phyloP scores from a whole-genome alignment of 2,113 vertebrate genomes.

The Gymnorhina tibicen region DNA sequence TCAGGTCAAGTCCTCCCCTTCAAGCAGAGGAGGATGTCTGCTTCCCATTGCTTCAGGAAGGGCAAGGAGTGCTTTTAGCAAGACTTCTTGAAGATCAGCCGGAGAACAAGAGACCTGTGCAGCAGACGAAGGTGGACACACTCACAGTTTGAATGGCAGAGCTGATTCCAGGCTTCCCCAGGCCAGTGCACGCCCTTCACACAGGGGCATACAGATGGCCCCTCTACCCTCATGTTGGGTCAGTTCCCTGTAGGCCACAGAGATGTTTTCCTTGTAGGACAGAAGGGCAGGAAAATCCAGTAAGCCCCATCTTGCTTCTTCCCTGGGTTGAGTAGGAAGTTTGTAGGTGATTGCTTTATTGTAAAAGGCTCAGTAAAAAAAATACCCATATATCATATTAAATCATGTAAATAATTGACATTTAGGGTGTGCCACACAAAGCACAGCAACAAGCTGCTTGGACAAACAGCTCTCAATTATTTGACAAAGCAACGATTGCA shows the following conservation, averaged over 20 bases:
- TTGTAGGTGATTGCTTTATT: not conserved
- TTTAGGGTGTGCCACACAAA: not conserved
- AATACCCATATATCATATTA: not conserved
- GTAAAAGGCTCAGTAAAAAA: not conserved
- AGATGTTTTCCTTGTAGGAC: not conserved
- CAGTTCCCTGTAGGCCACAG: not conserved
- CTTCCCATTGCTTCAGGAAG: not conserved
- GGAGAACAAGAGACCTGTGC: not conserved
- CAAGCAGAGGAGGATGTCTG: not conserved
- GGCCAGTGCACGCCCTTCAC: accelerated
- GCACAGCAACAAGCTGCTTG: not conserved
- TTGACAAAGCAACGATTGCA: not conserved
- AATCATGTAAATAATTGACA: not conserved
- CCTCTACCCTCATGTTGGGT: accelerated
- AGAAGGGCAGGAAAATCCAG: not conserved
- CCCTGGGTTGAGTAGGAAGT: not conserved
- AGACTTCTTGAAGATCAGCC: not conserved
- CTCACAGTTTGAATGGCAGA: accelerated
- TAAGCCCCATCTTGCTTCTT: not conserved
- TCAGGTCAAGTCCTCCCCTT: not conserved
- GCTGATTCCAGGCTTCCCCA: not conserved
- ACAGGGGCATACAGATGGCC: too few relatives aligned
- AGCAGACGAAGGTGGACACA: accelerated
- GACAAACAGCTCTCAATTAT: not conserved
- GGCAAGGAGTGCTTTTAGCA: not conserved